These are phyloP conservation scores for Melanophora roralis DNA, from an alignment of 2,888 invertebrate genomes.

Conservation along the genomic window DNA sequence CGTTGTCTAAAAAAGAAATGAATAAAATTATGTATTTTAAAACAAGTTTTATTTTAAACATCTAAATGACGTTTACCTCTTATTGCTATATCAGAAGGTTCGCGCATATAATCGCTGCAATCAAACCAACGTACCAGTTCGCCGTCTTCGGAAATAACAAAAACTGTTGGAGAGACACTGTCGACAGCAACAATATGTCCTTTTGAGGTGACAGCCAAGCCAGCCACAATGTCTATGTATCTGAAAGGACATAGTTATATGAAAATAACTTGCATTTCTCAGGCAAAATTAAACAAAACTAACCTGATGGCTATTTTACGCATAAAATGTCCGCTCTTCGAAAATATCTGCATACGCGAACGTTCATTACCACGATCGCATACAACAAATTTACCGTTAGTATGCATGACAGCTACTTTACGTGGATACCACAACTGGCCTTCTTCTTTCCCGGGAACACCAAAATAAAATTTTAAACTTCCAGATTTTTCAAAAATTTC, in stretches of 20 bases:
- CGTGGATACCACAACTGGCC: slow-evolving; percentile 98
- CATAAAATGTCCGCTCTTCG: slow-evolving; percentile 95
- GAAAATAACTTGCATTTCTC: not conserved
- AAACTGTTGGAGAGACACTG: slow-evolving; percentile 97
- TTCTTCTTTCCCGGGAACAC: slow-evolving; percentile 95
- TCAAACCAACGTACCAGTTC: slow-evolving; percentile 97
- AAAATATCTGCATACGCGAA: slow-evolving; percentile 98
- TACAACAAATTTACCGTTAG: slow-evolving; percentile 94
- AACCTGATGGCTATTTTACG: slow-evolving; percentile 91
- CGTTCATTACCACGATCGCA: slow-evolving; percentile 98
- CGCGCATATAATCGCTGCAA: slow-evolving; percentile 98
- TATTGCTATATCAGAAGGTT: slow-evolving; percentile 97
- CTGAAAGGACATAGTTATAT: slow-evolving; percentile 72
- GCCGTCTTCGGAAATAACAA: slow-evolving; percentile 94
- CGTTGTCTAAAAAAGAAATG: slow-evolving; percentile 82
- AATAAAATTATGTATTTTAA: too few relatives aligned
- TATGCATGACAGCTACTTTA: slow-evolving; percentile 94
- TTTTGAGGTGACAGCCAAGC: slow-evolving; percentile 93
- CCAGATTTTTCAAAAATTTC: slow-evolving; percentile 97
- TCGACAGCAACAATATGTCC: slow-evolving; percentile 98
- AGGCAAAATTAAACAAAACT: not conserved
- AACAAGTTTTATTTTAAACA: too few relatives aligned
- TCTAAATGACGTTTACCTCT: slow-evolving; percentile 86
- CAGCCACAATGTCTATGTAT: slow-evolving; percentile 94
- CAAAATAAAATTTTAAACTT: slow-evolving; percentile 95